phyloP scores from a whole-genome alignment of 2,797 vertebrate genomes.

The Fratercula arctica region DNA sequence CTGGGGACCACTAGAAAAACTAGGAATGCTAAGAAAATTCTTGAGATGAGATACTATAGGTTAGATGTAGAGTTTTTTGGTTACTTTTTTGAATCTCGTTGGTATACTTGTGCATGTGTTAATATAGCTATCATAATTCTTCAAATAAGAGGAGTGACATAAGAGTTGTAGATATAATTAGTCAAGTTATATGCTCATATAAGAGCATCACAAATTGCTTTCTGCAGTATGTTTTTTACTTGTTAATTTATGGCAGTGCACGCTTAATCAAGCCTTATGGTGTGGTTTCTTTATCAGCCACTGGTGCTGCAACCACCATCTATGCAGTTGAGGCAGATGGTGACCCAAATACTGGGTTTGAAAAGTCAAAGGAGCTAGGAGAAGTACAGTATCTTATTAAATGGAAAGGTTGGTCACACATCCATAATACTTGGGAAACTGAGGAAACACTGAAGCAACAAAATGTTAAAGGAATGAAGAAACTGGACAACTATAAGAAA shows the following conservation, averaged over 20 bases:
- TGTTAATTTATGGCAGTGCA: not conserved
- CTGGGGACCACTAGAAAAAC: not conserved
- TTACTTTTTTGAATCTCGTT: not conserved
- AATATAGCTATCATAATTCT: not conserved
- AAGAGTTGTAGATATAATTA: not conserved
- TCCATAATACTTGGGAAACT: conserved; percentile 98
- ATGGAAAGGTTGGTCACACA: conserved; percentile 99
- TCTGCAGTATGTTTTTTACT: not conserved
- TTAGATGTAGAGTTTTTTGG: not conserved
- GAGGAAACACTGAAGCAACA: conserved; percentile 94
- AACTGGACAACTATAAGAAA: conserved; percentile 97
- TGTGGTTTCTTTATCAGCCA: conserved; percentile 78
- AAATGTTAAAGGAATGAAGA: conserved; percentile 98
- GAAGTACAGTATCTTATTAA: conserved; percentile 95
- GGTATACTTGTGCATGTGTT: not conserved
- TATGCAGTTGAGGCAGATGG: conserved; percentile 96
- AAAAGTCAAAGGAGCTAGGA: conserved; percentile 85
- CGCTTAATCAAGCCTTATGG: not conserved
- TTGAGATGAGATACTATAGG: not conserved
- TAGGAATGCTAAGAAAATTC: conserved; percentile 11
- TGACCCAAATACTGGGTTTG: conserved; percentile 90
- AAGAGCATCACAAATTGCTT: not conserved
- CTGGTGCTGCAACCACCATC: conserved; percentile 90
- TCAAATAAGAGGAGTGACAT: not conserved
- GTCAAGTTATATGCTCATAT: not conserved